Percentiles rank a stretch among this genome's conserved stretches.
These are phyloP conservation scores for Limnothrissa miodon DNA, from an alignment of 2,113 vertebrate genomes.

Conservation along the genomic window DNA sequence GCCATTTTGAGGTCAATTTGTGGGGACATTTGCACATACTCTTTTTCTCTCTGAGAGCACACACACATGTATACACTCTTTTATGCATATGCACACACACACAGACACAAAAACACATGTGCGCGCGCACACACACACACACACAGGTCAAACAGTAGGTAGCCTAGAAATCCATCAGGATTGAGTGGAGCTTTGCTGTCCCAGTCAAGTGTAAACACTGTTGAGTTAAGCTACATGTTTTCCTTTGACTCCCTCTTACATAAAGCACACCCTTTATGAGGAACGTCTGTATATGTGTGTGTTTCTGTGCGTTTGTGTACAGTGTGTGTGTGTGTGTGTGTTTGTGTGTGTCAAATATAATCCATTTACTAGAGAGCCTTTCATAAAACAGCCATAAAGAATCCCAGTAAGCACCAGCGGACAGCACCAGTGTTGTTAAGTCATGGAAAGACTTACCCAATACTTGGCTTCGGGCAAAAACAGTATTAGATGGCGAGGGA, in stretches of 20 bases:
- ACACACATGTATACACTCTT: background rate
- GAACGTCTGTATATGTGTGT: background rate
- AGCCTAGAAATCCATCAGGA: background rate
- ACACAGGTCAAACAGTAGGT: background rate
- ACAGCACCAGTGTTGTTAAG: slow-evolving; percentile 39
- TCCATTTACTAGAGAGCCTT: slow-evolving; percentile 16
- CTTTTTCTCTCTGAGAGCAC: background rate
- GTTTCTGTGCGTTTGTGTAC: background rate
- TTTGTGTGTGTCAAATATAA: slow-evolving; percentile 36
- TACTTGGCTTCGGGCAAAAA: slow-evolving; percentile 67
- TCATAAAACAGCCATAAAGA: slow-evolving; percentile 48
- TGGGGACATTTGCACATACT: too few species aligned
- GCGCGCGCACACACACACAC: background rate
- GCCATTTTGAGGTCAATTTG: too few species aligned
- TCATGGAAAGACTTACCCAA: slow-evolving; percentile 53
- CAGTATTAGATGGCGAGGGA: slow-evolving; percentile 55
- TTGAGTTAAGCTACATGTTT: background rate
- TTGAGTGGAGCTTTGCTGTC: too few species aligned
- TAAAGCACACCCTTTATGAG: slow-evolving; percentile 4
- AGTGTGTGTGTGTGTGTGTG: slow-evolving; percentile 17
- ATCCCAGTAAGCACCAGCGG: slow-evolving; percentile 35
- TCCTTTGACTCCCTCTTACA: slow-evolving; percentile 9
- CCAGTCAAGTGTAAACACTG: background rate
- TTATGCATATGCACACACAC: background rate
- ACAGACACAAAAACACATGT: background rate